Percentiles rank a stretch among this genome's conserved stretches.
phyloP scores from a whole-genome alignment of 2,113 vertebrate genomes.

The Saguinus imperator region DNA sequence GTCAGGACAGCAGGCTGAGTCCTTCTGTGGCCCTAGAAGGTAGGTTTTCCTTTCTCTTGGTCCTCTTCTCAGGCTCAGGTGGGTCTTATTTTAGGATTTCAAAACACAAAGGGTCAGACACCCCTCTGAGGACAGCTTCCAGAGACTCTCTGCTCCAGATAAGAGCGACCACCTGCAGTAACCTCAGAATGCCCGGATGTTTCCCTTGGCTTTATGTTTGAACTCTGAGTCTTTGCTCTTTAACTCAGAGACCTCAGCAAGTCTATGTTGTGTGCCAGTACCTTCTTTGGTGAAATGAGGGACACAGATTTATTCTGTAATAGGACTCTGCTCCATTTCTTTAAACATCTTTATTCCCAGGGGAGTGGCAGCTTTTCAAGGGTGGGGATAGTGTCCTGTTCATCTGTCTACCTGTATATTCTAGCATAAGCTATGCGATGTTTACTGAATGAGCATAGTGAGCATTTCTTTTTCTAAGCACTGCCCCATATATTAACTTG shows the following conservation, averaged over 20 bases:
- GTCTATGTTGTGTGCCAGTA: not conserved
- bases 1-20: not conserved
- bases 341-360: not conserved
- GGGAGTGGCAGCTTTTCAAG: not conserved
- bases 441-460: accelerated
- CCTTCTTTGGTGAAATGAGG: not conserved
- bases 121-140: not conserved
- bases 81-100: not conserved
- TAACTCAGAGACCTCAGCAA: not conserved
- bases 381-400: not conserved
- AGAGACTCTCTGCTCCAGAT: not conserved
- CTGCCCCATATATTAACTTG: not conserved
- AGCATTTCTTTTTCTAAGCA: not conserved
- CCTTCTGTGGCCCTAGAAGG: not conserved
- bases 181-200: not conserved
- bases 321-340: not conserved
- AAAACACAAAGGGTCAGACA: not conserved
- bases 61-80: not conserved
- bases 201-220: not conserved
- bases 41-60: not conserved
- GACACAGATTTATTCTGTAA: not conserved
- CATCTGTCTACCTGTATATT: not conserved
- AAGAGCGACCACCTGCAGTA: not conserved
- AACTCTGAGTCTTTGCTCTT: not conserved
- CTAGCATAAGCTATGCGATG: no score